Percentiles rank a stretch among this genome's conserved stretches.
These are phyloP conservation scores for Pangasius sanitwongsei DNA, from an alignment of 2,797 vertebrate species.

Conservation along the genomic window DNA sequence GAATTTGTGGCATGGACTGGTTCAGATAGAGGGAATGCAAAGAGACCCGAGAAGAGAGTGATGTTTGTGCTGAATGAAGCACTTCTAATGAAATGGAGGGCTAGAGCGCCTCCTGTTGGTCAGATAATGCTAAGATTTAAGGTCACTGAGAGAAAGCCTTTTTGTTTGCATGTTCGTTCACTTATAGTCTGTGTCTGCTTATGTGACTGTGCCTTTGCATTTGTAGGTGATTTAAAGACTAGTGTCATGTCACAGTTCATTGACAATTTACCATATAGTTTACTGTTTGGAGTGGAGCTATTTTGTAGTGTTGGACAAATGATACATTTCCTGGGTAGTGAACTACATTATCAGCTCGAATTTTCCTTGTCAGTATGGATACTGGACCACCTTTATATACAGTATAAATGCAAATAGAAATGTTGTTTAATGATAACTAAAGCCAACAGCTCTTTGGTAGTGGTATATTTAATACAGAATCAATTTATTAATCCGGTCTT, in stretches of 20 bases:
- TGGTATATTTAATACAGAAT: not conserved
- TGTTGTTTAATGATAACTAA: not conserved
- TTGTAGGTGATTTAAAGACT: not conserved
- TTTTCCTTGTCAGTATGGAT: not conserved
- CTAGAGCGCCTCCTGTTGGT: conserved; percentile 48
- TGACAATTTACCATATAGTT: not conserved
- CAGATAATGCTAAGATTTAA: not conserved
- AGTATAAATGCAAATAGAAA: not conserved
- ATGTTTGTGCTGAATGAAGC: not conserved
- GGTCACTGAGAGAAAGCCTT: not conserved
- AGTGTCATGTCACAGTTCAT: not conserved
- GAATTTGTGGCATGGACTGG: not conserved
- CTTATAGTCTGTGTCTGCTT: not conserved
- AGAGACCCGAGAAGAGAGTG: not conserved
- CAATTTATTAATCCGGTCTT: not conserved
- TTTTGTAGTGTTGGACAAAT: not conserved
- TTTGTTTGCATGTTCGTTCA: not conserved
- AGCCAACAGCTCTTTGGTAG: not conserved
- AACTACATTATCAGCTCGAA: too few relatives aligned
- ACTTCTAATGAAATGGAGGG: conserved; percentile 11
- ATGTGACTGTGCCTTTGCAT: not conserved
- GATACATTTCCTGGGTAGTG: not conserved
- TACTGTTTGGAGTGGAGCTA: not conserved
- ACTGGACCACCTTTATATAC: not conserved
- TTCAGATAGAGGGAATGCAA: not conserved